Percentiles rank a stretch among this genome's conserved stretches.
Evolutionary conservation across 2,113 vertebrate species (phyloP).

Genomic region (Pygoscelis antarcticus): DNA sequence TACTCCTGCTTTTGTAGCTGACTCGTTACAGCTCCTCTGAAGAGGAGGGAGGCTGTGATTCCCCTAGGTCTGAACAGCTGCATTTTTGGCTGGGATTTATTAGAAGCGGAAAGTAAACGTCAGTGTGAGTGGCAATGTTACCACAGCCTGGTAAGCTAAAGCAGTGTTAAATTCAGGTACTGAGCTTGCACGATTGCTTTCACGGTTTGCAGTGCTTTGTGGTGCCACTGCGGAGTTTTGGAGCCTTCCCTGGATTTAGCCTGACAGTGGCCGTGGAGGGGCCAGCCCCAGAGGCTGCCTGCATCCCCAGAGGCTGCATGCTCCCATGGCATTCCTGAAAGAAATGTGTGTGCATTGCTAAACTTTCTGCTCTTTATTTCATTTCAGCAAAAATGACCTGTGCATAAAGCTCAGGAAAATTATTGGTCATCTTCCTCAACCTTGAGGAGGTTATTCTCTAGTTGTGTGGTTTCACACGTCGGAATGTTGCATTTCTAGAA

Average conservation of each 20-base stretch:
- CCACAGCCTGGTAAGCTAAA: background rate
- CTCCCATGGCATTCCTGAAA: background rate
- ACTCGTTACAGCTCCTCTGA: fast-evolving
- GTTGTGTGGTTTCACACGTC: background rate
- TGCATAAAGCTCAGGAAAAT: background rate
- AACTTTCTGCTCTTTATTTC: background rate
- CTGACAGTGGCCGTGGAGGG: background rate
- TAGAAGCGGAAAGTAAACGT: background rate
- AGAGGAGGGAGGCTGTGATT: background rate
- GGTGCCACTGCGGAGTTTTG: fast-evolving
- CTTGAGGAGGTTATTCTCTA: background rate
- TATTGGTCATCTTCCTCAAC: background rate
- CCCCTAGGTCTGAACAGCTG: background rate
- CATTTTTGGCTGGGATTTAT: background rate
- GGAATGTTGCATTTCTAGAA: background rate
- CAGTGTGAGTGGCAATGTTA: background rate
- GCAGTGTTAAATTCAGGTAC: background rate
- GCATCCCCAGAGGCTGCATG: background rate
- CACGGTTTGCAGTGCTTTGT: background rate
- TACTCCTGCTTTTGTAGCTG: background rate
- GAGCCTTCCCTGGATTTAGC: background rate
- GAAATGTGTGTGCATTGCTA: background rate
- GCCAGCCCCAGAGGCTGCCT: background rate
- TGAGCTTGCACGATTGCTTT: background rate
- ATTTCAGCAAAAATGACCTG: background rate